Percentiles rank a stretch among this genome's conserved stretches.
Evolutionary conservation across 1,140 invertebrate genomes (phyloP).

Genomic region (Zaprionus taronus): DNA sequence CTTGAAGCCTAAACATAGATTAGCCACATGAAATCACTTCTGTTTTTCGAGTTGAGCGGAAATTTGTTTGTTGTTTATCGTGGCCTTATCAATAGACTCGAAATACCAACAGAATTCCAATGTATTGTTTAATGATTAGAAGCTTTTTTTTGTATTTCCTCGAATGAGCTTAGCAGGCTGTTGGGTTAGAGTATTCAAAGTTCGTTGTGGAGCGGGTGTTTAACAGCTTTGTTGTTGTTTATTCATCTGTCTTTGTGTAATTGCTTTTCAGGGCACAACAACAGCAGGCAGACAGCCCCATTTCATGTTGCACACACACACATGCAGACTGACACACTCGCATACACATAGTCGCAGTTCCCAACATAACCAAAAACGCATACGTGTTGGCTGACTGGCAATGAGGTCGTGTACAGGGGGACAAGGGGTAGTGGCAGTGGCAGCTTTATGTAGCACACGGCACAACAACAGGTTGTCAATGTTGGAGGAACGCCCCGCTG

Average conservation of each 20-base stretch:
- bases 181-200: conserved; percentile 26
- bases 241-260: conserved; percentile 35
- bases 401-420: not conserved
- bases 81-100: not conserved
- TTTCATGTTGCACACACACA: conserved; percentile 22
- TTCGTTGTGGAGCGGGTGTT: not conserved
- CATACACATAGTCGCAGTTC: conserved; percentile 2
- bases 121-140: not conserved
- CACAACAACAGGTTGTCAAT: conserved; percentile 79
- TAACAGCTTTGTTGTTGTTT: conserved; percentile 25
- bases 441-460: conserved; percentile 4
- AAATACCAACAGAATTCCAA: not conserved
- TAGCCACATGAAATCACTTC: not conserved
- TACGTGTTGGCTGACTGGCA: conserved; percentile 8
- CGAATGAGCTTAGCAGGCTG: not conserved
- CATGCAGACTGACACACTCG: not conserved
- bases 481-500: conserved; percentile 39
- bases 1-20: not conserved
- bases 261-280: conserved; percentile 35
- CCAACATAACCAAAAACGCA: conserved; percentile 9
- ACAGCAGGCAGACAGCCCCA: conserved; percentile 19
- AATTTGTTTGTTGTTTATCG: not conserved
- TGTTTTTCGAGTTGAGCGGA: not conserved
- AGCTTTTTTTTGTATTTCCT: not conserved
- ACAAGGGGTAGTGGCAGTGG: not conserved